Conservation (phyloP, 2,113 vertebrate genomes). For the Hippopotamus amphibius region DNA sequence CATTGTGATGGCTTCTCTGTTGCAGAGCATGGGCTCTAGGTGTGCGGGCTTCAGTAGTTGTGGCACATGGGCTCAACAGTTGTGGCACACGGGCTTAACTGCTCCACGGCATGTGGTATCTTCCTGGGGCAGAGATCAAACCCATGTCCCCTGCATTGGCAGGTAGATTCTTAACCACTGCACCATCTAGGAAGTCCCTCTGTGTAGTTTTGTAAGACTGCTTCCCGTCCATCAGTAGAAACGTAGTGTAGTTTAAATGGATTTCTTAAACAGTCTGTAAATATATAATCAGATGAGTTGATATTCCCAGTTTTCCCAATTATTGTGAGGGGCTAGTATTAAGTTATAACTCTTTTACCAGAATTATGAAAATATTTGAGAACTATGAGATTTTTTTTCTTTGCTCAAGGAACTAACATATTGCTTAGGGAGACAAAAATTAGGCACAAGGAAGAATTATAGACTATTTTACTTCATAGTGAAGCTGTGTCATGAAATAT, state of each 20-base stretch:
- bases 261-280: constrained; percentile 15
- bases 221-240: background rate
- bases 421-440: constrained; percentile 14
- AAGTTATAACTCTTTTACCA: constrained; percentile 21
- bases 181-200: background rate
- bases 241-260: background rate
- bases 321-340: background rate
- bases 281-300: background rate
- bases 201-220: background rate
- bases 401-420: background rate
- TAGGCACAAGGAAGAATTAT: background rate
- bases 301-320: background rate
- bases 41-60: too few species aligned
- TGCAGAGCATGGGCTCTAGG: too few species aligned
- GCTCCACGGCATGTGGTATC: too few species aligned
- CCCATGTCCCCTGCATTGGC: too few species aligned
- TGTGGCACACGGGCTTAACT: too few species aligned
- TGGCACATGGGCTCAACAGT: too few species aligned
- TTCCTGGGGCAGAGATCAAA: too few species aligned
- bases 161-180: too few species aligned
- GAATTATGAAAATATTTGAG: constrained; percentile 30
- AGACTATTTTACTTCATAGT: constrained; percentile 39
- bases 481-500: constrained; percentile 8
- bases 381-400: constrained; percentile 26
- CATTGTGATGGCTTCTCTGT: too few species aligned